phyloP scores from a whole-genome alignment of 2,888 invertebrate genomes.

The Sisyra nigra region DNA sequence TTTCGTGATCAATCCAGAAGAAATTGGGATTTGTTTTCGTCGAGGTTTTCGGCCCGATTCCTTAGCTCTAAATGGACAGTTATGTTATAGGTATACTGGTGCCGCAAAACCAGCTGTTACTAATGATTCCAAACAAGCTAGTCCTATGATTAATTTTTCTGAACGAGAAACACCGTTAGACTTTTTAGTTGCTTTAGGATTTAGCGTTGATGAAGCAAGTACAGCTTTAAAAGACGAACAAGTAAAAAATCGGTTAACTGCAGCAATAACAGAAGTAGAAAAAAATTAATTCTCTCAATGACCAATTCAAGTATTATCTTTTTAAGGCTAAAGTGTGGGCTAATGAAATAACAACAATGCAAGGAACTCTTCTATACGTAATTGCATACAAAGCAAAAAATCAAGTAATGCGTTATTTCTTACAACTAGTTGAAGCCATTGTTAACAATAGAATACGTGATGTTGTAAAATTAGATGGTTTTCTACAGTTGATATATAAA shows the following conservation, averaged over 20 bases:
- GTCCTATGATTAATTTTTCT: conserved; percentile 18
- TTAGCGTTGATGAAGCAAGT: conserved; percentile 19
- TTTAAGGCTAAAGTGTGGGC: conserved; percentile 19
- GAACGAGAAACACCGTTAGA: conserved; percentile 18
- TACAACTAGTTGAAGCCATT: conserved; percentile 20
- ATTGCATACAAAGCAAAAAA: conserved; percentile 18
- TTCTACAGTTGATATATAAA: conserved; percentile 18
- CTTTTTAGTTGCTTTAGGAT: conserved; percentile 18
- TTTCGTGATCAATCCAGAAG: conserved; percentile 13
- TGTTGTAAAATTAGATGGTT: conserved; percentile 19
- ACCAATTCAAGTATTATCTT: conserved; percentile 6
- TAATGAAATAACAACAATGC: conserved; percentile 17
- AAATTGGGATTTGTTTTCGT: conserved; percentile 18
- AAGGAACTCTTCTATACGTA: conserved; percentile 18
- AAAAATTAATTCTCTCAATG: conserved; percentile 5
- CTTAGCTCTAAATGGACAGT: conserved; percentile 15
- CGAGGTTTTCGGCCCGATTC: conserved; percentile 18
- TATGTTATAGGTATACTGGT: conserved; percentile 14
- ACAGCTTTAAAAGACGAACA: conserved; percentile 19
- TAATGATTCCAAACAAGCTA: conserved; percentile 12
- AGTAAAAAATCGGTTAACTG: conserved; percentile 16
- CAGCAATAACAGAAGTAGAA: conserved; percentile 18
- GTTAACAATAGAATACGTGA: conserved; percentile 19
- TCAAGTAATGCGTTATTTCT: conserved; percentile 19
- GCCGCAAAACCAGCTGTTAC: conserved; percentile 14